These are phyloP conservation scores for Heterodera filipjevi DNA, from an alignment of 2,888 invertebrate species.

Conservation along the genomic window DNA sequence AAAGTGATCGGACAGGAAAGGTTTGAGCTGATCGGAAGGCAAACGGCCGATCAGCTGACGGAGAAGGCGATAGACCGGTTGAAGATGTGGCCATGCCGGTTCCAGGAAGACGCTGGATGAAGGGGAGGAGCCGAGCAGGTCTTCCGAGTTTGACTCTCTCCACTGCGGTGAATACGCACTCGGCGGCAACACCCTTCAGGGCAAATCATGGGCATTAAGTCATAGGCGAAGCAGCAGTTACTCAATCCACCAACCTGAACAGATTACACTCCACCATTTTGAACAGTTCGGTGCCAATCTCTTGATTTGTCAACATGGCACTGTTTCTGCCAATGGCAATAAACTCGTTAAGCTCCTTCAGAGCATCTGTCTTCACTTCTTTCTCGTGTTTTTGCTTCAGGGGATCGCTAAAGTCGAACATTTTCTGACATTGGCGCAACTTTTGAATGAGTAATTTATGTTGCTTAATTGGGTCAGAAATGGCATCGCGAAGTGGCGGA, in stretches of 20 bases:
- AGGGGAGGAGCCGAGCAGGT: neutral
- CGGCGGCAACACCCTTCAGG: constrained; percentile 15
- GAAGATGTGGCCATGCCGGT: constrained; percentile 21
- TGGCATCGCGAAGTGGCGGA: neutral
- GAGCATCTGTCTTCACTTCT: neutral
- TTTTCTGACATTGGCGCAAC: constrained; percentile 2
- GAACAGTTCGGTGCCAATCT: neutral
- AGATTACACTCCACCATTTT: neutral
- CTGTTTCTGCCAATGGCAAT: neutral
- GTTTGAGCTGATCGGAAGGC: neutral
- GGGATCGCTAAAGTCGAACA: neutral
- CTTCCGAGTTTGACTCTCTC: neutral
- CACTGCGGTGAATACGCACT: neutral
- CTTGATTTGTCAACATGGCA: neutral
- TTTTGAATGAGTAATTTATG: neutral
- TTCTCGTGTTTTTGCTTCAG: neutral
- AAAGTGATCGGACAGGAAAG: constrained; percentile 2
- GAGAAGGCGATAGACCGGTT: constrained; percentile 19
- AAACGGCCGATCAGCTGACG: neutral
- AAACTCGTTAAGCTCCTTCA: constrained; percentile 1
- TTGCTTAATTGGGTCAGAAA: neutral
- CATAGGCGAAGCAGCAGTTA: neutral
- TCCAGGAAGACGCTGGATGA: neutral
- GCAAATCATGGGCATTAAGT: neutral
- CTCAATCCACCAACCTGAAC: neutral